phyloP scores from a whole-genome alignment of 2,113 vertebrate genomes.

The Cyphomyrus plagiostoma region DNA sequence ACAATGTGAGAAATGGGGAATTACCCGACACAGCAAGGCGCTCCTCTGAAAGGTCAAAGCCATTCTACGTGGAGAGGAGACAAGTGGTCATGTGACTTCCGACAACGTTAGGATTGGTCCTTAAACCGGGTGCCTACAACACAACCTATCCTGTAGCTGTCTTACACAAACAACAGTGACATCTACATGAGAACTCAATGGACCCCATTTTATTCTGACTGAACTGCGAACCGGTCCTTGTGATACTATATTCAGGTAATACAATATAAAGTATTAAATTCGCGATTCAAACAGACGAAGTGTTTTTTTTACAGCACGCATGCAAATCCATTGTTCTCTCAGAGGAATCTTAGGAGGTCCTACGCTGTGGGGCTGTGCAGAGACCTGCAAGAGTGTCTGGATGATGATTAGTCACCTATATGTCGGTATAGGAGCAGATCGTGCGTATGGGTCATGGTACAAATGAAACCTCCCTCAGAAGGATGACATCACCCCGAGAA shows the following conservation, averaged over 20 bases:
- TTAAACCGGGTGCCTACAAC: neutral
- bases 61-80: neutral
- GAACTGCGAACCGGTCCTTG: neutral
- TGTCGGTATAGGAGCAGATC: neutral
- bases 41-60: constrained; percentile 10
- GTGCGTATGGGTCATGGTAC: neutral
- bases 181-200: neutral
- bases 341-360: neutral
- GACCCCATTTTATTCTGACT: neutral
- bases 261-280: neutral
- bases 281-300: neutral
- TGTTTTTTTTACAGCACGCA: neutral
- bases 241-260: neutral
- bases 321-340: neutral
- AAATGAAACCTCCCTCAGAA: neutral
- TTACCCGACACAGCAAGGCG: neutral
- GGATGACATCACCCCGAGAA: constrained; percentile 24
- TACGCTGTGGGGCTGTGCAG: neutral
- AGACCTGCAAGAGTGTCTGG: neutral
- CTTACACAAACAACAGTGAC: neutral
- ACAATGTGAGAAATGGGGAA: neutral
- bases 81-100: neutral
- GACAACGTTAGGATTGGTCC: neutral
- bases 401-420: neutral
- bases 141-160: neutral